Base-by-base conservation (phyloP, 2,113 vertebrate species). In the Chascanopsetta lugubris region DNA sequence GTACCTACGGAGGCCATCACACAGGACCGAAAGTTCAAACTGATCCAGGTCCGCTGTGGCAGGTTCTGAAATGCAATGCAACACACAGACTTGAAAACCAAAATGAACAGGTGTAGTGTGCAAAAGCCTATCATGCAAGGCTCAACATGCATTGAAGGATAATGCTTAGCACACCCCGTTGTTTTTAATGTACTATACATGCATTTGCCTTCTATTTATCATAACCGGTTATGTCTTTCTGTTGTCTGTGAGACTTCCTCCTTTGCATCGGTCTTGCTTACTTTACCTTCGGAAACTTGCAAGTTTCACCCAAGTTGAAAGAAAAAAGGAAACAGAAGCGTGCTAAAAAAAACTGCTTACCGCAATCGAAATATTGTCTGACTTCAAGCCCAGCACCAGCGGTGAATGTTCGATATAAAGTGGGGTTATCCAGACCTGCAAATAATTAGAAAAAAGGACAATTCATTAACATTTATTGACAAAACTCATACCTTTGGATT, bases 341-440 rank as follows among this genome's bases (percentile, higher is more conserved):
- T n/a, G n/a, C n/a, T 49, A 4, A n/a, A 25, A 29, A 61, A 45
- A n/a, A 4, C 21, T n/a, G 71, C 91, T 88, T 36, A 98, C 97
- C 96, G 82, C 88, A 89, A 38, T 98, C 96, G 80, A 95, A 93
- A 83, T 93, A 95, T 86, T 97, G 97, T 75, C 94, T 92, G 80
- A 98, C 88, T 80, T 99, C 97, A 12, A 92, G 85, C 11, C 89
- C 78, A 20, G 78, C 94, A 62, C 93, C 94, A 60, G 94, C 93
- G 46, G 94, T 93, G 77, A 94, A 96, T 26, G 93, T 91, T 81
- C 94, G 92, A 77, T 99, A 99, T 11, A 99, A 88, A 32, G 95
- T 93, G 12, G 95, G 91, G 86, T 94, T 95, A 66, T 98, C 96
- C 80, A 98, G 84, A 88, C 95, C 97, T 99, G 81, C n/a, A 36